These are phyloP conservation scores for Phalacrocorax brasilianus DNA, from an alignment of 2,113 vertebrate genomes.

Conservation along the genomic window DNA sequence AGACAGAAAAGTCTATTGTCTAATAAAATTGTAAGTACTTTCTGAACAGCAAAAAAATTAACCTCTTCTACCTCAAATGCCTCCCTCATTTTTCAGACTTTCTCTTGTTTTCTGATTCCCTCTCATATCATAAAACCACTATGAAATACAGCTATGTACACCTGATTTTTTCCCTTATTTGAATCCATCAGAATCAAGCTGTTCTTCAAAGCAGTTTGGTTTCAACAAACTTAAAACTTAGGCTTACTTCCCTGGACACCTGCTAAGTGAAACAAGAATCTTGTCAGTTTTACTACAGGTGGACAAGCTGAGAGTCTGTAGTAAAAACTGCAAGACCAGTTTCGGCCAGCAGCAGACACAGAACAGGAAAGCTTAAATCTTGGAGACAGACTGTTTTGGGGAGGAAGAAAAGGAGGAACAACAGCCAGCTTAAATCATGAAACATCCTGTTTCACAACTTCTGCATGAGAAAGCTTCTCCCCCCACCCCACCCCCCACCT, in stretches of 20 bases:
- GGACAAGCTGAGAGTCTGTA: neutral
- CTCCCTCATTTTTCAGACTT: neutral
- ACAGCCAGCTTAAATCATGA: neutral
- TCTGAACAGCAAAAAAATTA: neutral
- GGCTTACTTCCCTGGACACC: neutral
- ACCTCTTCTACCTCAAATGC: neutral
- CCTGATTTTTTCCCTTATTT: neutral
- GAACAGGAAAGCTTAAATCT: neutral
- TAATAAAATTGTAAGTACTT: neutral
- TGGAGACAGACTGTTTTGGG: neutral
- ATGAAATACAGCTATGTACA: neutral
- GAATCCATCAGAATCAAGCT: neutral
- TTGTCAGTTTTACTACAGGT: neutral
- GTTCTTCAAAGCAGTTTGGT: neutral
- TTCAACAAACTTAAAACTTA: neutral
- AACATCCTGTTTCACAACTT: neutral
- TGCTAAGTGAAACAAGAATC: neutral
- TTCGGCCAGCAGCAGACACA: neutral
- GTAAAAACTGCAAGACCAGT: neutral
- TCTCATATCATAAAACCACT: neutral
- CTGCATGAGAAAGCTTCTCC: neutral
- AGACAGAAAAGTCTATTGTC: conserved; percentile 3
- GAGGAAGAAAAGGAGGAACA: neutral
- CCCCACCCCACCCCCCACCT: no score
- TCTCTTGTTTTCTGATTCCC: neutral